Evolutionary conservation across 2,888 invertebrate genomes (phyloP).

Genomic region (Lasiommata megera): DNA sequence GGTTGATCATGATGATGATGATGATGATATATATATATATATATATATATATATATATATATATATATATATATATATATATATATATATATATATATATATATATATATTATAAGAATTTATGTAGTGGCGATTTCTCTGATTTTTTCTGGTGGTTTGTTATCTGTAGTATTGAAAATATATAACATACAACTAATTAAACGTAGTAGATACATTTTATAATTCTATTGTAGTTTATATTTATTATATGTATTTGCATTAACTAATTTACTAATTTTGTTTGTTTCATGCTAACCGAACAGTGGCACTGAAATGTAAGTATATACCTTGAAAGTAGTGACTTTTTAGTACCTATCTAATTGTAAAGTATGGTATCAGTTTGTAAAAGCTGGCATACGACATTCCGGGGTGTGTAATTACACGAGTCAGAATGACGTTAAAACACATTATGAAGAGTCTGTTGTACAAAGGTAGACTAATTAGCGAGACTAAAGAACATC

Average conservation of each 20-base stretch:
- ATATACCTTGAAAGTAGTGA: constrained; percentile 39
- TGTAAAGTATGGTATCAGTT: too few species aligned
- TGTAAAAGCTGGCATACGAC: too few species aligned
- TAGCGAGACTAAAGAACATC: not conserved
- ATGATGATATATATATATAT: too few species aligned
- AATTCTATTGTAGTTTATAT: too few species aligned
- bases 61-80: too few species aligned
- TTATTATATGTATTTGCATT: not conserved
- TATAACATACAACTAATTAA: too few species aligned
- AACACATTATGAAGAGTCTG: not conserved
- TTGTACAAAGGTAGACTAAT: not conserved
- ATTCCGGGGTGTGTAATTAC: too few species aligned
- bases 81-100: too few species aligned
- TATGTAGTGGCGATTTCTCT: constrained; percentile 27
- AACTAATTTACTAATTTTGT: constrained; percentile 36
- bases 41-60: too few species aligned
- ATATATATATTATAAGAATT: not conserved
- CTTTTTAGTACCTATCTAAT: too few species aligned
- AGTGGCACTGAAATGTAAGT: constrained; percentile 78
- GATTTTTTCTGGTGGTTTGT: not conserved
- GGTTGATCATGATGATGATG: too few species aligned
- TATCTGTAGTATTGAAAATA: not conserved
- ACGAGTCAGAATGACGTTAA: not conserved
- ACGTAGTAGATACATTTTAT: too few species aligned
- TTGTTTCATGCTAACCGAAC: constrained; percentile 63